A percentile compares a stretch with the other conserved stretches of the same genome.
These are phyloP conservation scores for Chascanopsetta lugubris DNA, from an alignment of 2,113 vertebrate species.

Conservation along the genomic window DNA sequence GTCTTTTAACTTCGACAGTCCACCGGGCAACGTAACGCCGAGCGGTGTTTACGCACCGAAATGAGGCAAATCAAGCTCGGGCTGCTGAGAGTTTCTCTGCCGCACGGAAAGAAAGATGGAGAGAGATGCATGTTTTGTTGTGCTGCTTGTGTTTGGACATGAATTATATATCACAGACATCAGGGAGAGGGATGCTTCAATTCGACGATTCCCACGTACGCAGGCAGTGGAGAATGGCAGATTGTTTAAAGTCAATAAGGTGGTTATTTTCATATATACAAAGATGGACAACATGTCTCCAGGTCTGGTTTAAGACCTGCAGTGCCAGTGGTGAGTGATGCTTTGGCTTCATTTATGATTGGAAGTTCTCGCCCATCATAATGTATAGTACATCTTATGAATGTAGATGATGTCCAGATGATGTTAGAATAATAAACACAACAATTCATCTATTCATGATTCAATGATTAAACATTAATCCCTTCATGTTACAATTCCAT, in stretches of 20 bases:
- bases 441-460: too few relatives aligned
- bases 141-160: conserved; percentile 33
- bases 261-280: too few relatives aligned
- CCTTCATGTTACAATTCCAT: too few relatives aligned
- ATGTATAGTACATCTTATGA: too few relatives aligned
- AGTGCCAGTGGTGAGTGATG: too few relatives aligned
- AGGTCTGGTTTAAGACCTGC: too few relatives aligned
- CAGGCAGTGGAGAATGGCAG: conserved; percentile 1
- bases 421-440: too few relatives aligned
- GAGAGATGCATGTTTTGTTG: conserved; percentile 37
- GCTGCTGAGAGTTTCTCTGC: conserved; percentile 13
- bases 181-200: conserved; percentile 11
- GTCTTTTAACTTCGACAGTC: conserved; percentile 32
- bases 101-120: conserved; percentile 18
- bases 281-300: too few relatives aligned
- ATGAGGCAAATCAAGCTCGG: conserved; percentile 13
- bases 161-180: conserved; percentile 53
- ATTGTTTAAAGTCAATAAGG: conserved; percentile 10
- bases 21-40: conserved; percentile 10
- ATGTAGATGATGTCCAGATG: too few relatives aligned
- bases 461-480: too few relatives aligned
- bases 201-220: conserved; percentile 8
- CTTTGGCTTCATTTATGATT: too few relatives aligned
- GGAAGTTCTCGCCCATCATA: too few relatives aligned
- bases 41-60: conserved; percentile 39